Evolutionary conservation across 2,888 invertebrate species (phyloP), one percentile per base, ranked within the genome.

Genomic region (Cephus pulcher): DNA sequence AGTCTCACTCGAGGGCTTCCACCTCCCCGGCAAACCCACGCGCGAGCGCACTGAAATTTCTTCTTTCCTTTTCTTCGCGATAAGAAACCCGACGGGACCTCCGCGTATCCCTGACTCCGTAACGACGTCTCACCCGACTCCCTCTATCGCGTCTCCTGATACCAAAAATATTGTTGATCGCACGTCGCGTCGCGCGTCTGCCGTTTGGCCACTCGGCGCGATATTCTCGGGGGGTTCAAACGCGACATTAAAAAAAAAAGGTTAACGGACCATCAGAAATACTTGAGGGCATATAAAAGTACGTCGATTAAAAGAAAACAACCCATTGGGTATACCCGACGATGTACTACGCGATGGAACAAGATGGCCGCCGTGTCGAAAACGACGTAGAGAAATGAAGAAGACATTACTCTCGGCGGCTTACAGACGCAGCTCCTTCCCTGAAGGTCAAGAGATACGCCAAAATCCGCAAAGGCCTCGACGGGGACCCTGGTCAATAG

Each of bases 1-100:
- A 23, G 15, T 75, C 70, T 32, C 37, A 6, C 76, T 34, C 78
- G 69, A 35, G 40, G 40, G 56, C 73, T 23, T 56, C 37, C 73
- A 30, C 71, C 56, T 56, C 56, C 56, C 23, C 56, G 23, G 6
- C 56, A 9, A 9, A 2, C 23, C 2, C 23, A 56, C 56, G 56
- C 56, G 56, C 56, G 56, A 56, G 56, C 56, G 34, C 71, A 33
- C 23, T 34, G 32, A 12, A 6, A 33, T 71, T 71, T 33, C 11
- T 23, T 71, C n/a, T 71, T 33, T 12, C 9, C 32, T 33, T 70
- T 32, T 23, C 32, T 71, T 71, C 34, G 12, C 32, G 71, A 34
- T 71, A 71, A 71, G 71, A 71, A 15, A 34, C 15, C 15, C 40
- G 40, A 6, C 40, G 40, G 40, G 40, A 15, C 1, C 40, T 15